Conservation (phyloP, 2,797 vertebrate genomes). For the Falco novaeseelandiae region DNA sequence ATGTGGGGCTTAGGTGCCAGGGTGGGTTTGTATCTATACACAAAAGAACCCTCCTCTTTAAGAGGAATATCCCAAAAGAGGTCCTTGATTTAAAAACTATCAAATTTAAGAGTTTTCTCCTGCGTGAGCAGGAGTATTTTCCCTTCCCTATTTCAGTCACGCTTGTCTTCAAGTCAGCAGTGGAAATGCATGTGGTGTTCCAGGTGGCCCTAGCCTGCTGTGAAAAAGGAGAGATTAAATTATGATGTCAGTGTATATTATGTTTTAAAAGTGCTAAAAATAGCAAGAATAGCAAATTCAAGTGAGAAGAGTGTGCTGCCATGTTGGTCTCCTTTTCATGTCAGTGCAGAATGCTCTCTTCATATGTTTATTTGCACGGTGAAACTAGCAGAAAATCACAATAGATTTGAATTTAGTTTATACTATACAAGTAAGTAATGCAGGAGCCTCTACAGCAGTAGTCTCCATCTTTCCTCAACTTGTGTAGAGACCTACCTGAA, state of each 20-base stretch:
- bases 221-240: neutral
- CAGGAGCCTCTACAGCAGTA: neutral
- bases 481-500: neutral
- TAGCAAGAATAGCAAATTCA: neutral
- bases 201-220: neutral
- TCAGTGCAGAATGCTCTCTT: neutral
- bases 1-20: neutral
- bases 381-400: neutral
- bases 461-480: neutral
- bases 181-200: neutral
- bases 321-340: neutral
- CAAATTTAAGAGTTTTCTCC: neutral
- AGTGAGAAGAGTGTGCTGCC: neutral
- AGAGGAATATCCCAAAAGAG: neutral
- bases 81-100: neutral
- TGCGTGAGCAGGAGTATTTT: neutral
- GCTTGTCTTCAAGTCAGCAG: neutral
- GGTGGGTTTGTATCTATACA: neutral
- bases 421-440: neutral
- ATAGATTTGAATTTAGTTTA: neutral
- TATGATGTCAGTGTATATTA: neutral
- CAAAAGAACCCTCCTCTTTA: neutral
- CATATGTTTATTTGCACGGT: neutral
- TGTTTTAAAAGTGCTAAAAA: slow-evolving; percentile 10
- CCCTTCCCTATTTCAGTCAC: neutral